Base-by-base conservation (phyloP, 2,888 invertebrate species). In the Pseudolycoriella hygida region DNA sequence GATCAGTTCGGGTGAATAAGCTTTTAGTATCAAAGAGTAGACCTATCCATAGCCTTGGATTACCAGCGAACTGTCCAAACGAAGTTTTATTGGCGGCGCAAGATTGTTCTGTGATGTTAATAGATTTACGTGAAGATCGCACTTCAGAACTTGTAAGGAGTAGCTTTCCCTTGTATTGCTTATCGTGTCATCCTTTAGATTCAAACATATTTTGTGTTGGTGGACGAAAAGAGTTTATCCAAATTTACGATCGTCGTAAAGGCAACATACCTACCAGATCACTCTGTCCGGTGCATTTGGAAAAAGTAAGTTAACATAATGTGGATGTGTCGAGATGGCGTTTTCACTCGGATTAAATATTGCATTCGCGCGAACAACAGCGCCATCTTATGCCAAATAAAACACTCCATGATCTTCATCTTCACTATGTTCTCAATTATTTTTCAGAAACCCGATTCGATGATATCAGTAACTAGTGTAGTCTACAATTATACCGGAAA, bases 401-500 rank as follows among this genome's bases (percentile, higher is more conserved):
- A n/a, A n/a, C n/a, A n/a, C n/a, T 43, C n/a, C 25, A 10, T 40
- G 17, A 30, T 40, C 17, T 14, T 25, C 40, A 25, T 20, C 14
- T n/a, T 15, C 11, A n/a, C 11, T 14, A 17, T 39, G 43, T 42
- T 43, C 38, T 11, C 34, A 25, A 20, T 18, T 38, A 44, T 49
- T 47, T 34, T 39, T 34, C 43, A 34, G 34, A 34, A 34, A 34
- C 15, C 3, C 3, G 34, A 14, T n/a, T n/a, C n/a, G n/a, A n/a
- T n/a, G n/a, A n/a, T n/a, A n/a, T 25, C 25, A 6, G 25, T 94
- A 2, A 93, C 94, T 0, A 87, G 86, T 57, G 87, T 88, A 6
- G 78, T 89, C 2, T 96, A 88, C 67, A 94, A 87, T 66, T 78
- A 87, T 67, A 80, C 86, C 63, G 94, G 94, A 39, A 74, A 81